These are phyloP conservation scores for Ochotona princeps DNA, from an alignment of 2,113 vertebrate species.

Conservation along the genomic window DNA sequence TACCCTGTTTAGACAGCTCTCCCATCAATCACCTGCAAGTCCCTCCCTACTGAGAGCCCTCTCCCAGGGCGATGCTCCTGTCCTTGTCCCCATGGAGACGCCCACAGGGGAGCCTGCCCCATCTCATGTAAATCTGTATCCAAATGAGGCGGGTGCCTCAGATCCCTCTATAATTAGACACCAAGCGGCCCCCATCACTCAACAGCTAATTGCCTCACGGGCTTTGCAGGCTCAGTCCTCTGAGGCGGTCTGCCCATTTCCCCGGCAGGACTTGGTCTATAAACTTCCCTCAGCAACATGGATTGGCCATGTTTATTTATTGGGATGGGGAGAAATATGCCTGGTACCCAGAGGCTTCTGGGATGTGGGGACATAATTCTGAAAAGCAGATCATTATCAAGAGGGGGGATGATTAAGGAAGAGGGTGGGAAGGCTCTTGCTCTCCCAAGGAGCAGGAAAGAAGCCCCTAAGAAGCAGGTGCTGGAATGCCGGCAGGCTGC, in stretches of 20 bases:
- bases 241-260: conserved; percentile 61
- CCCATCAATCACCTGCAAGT: background rate
- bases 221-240: background rate
- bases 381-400: conserved; percentile 61
- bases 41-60: background rate
- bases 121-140: conserved; percentile 3
- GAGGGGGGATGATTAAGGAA: conserved; percentile 48
- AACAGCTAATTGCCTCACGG: conserved; percentile 58
- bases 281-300: conserved; percentile 66
- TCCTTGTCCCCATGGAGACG: accelerated
- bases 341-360: conserved; percentile 40
- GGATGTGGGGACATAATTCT: conserved; percentile 62
- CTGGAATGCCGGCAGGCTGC: background rate
- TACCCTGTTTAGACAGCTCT: too few relatives aligned
- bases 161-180: conserved; percentile 67
- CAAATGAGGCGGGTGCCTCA: background rate
- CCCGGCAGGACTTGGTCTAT: conserved; percentile 66
- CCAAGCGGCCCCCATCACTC: conserved; percentile 76
- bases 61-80: background rate
- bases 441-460: conserved; percentile 2
- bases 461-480: background rate
- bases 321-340: conserved; percentile 70
- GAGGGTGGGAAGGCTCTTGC: background rate
- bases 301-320: conserved; percentile 77
- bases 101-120: accelerated